These are phyloP conservation scores for Aspidoscelis tigris DNA, from an alignment of 2,113 vertebrate genomes.

Conservation along the genomic window DNA sequence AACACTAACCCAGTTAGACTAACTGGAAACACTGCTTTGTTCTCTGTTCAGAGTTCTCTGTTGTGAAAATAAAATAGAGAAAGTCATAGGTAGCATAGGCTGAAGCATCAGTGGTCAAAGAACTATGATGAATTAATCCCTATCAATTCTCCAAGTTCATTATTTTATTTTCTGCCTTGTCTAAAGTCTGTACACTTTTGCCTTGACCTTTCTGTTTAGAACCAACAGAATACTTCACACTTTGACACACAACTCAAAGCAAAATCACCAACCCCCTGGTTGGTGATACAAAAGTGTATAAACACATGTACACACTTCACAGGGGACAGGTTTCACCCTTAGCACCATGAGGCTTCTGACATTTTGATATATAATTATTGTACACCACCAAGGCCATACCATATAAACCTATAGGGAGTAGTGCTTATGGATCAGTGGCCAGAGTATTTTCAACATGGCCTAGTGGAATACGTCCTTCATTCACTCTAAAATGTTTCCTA, in stretches of 20 bases:
- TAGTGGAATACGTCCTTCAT: conserved; percentile 43
- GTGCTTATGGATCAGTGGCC: conserved; percentile 22
- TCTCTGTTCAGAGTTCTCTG: too few relatives aligned
- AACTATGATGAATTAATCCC: too few relatives aligned
- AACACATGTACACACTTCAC: not conserved
- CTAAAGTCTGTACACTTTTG: not conserved
- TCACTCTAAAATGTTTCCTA: conserved; percentile 27
- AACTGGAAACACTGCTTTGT: too few relatives aligned
- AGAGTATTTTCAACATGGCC: conserved; percentile 34
- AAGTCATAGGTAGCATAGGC: too few relatives aligned
- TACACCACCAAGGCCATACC: not conserved
- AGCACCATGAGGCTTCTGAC: conserved; percentile 15
- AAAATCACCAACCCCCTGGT: not conserved
- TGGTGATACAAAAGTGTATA: not conserved
- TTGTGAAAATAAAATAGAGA: too few relatives aligned
- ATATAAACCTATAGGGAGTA: conserved; percentile 6
- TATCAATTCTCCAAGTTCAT: too few relatives aligned
- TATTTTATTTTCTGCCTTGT: not conserved
- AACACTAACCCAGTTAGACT: too few relatives aligned
- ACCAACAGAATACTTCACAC: not conserved
- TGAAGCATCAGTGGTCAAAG: too few relatives aligned
- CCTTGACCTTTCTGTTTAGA: not conserved
- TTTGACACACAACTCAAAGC: not conserved
- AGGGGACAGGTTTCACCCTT: conserved; percentile 6
- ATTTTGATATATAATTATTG: not conserved